Evolutionary conservation across 2,113 vertebrate species (phyloP).

Genomic region (Siniperca chuatsi): DNA sequence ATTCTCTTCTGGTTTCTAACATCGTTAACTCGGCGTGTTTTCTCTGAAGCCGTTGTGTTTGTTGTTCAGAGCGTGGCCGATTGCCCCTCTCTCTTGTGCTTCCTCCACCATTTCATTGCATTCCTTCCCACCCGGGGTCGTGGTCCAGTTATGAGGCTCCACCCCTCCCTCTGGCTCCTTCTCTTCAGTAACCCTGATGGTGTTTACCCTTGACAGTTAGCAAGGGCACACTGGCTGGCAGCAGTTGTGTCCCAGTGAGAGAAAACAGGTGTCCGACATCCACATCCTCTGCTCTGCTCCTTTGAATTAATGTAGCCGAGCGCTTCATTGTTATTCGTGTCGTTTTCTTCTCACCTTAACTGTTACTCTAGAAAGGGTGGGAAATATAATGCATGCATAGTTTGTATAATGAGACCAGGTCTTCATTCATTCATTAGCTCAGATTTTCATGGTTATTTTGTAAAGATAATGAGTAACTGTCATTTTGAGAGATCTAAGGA

Average conservation of each 20-base stretch:
- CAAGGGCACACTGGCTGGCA: slow-evolving; percentile 63
- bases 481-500: not conserved
- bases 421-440: not conserved
- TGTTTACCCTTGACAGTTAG: slow-evolving; percentile 59
- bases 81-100: not conserved
- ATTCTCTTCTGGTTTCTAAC: not conserved
- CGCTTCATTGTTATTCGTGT: slow-evolving; percentile 14
- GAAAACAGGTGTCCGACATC: slow-evolving; percentile 53
- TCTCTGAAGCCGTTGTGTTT: slow-evolving; percentile 59
- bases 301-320: not conserved
- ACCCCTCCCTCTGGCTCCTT: slow-evolving; percentile 46
- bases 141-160: slow-evolving; percentile 47
- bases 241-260: slow-evolving; percentile 54
- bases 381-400: not conserved
- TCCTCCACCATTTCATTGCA: slow-evolving; percentile 6
- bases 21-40: not conserved
- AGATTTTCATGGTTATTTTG: not conserved
- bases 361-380: not conserved
- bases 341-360: slow-evolving; percentile 13
- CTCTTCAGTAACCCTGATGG: slow-evolving; percentile 64
- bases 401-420: not conserved
- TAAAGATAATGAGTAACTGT: slow-evolving; percentile 1
- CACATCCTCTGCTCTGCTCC: not conserved
- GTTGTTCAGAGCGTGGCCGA: slow-evolving; percentile 62
- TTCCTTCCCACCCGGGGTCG: slow-evolving; percentile 34